Evolutionary conservation across 1,140 invertebrate genomes (phyloP).

Genomic region (Trichomalopsis sarcophagae): DNA sequence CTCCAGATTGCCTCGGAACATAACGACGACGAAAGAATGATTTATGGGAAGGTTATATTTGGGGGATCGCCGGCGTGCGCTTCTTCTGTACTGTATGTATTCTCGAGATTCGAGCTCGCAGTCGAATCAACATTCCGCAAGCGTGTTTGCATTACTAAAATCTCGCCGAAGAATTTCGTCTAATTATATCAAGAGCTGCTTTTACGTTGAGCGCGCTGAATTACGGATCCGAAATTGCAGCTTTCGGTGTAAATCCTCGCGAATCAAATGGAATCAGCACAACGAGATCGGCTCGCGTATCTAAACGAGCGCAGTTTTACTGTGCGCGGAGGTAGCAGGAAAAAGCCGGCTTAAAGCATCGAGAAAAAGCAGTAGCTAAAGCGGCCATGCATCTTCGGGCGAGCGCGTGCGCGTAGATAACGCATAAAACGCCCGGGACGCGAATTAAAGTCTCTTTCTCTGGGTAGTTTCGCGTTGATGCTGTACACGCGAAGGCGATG

Average conservation of each 20-base stretch:
- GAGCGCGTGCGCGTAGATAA: slow-evolving; percentile 21
- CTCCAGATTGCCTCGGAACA: background rate
- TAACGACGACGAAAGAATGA: slow-evolving; percentile 12
- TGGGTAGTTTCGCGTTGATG: slow-evolving; percentile 16
- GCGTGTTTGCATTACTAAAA: background rate
- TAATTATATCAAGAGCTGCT: background rate
- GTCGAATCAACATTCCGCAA: slow-evolving; percentile 22
- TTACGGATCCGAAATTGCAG: background rate
- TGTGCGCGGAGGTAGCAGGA: slow-evolving; percentile 47
- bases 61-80: background rate
- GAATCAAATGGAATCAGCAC: slow-evolving; percentile 39
- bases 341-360: background rate
- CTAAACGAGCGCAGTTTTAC: slow-evolving; percentile 65
- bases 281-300: slow-evolving; percentile 50
- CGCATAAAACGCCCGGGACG: slow-evolving; percentile 23
- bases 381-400: slow-evolving; percentile 22
- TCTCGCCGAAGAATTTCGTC: background rate
- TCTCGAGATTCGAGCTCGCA: background rate
- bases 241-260: background rate
- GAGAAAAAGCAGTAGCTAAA: slow-evolving; percentile 15
- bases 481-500: slow-evolving; percentile 30
- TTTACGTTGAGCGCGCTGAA: background rate
- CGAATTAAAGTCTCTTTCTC: slow-evolving; percentile 58
- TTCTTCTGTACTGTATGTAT: background rate
- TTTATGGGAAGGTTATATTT: background rate